Base-by-base conservation (phyloP, 2,888 invertebrate species). In the Pinctada fucata region DNA sequence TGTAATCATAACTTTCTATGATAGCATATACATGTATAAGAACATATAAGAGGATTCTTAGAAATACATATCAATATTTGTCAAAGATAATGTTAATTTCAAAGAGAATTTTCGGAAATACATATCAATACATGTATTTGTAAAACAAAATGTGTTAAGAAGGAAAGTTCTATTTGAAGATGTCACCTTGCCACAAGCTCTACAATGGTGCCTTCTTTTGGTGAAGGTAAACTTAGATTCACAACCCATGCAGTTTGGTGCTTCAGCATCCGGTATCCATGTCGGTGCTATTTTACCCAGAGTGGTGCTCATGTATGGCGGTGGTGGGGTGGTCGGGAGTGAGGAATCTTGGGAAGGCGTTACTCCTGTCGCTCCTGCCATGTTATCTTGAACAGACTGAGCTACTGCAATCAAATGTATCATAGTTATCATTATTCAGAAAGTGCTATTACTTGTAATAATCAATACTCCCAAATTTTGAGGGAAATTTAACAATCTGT, bases 231-330 rank as follows among this genome's bases (percentile, higher is more conserved):
- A 97, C 92, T 95, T 96, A 69, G 94, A 92, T 81, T 95, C 95
- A 91, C 97, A 97, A 84, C 96, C 95, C 95, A 97, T 95, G 91
- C 97, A 97, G 82, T 94, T 94, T n/a, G 94, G 93, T 4, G 97
- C 96, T 86, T 96, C 96, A 3, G 95, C 94, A 92, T 97, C 97
- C 0, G 97, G 97, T 74, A 97, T 95, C 97, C 97, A 97, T 87
- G 95, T 94, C 0, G 97, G 97, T 13, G 96, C 95, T 76, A 95
- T 94, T 90, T 95, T 95, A 0, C 97, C 97, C 76, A 97, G 91
- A 75, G 88, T 85, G 45, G 80, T 79, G 50, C 79, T 84, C 69
- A 85, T 77, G n/a, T 81, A 80, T n/a, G 85, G 84, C 5, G 82
- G 85, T 8, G 81, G 80, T 3, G 6, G 4, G 8, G 73, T 10